phyloP scores from a whole-genome alignment of 2,797 vertebrate genomes.

The Oreortyx pictus region DNA sequence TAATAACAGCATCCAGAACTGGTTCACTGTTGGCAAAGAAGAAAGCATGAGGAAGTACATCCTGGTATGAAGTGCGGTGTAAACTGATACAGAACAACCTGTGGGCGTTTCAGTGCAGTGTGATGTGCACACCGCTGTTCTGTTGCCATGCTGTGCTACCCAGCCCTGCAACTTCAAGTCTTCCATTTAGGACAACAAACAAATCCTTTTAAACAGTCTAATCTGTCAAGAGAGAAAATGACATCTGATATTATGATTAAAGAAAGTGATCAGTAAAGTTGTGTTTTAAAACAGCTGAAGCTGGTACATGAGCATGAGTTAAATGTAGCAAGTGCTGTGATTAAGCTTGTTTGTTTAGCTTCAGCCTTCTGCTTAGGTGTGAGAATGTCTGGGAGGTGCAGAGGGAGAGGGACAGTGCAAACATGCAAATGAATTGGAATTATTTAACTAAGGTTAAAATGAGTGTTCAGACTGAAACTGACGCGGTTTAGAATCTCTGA shows the following conservation, averaged over 20 bases:
- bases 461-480: background rate
- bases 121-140: accelerated
- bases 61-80: background rate
- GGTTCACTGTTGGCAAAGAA: background rate
- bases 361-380: background rate
- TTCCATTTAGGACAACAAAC: background rate
- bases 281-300: background rate
- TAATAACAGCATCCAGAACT: background rate
- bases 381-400: background rate
- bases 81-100: background rate
- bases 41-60: background rate
- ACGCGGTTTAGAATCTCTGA: background rate
- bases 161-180: background rate
- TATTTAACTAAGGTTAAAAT: background rate
- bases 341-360: background rate
- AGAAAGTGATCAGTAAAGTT: background rate
- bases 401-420: background rate
- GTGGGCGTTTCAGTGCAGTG: background rate
- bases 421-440: background rate
- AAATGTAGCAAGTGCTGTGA: background rate
- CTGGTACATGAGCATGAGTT: background rate
- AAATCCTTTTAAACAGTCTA: background rate
- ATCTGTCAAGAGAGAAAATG: background rate
- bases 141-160: background rate
- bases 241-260: background rate